Percentiles rank a stretch among this genome's conserved stretches.
phyloP scores from a whole-genome alignment of 2,888 invertebrate genomes.

The Caprella mutica region DNA sequence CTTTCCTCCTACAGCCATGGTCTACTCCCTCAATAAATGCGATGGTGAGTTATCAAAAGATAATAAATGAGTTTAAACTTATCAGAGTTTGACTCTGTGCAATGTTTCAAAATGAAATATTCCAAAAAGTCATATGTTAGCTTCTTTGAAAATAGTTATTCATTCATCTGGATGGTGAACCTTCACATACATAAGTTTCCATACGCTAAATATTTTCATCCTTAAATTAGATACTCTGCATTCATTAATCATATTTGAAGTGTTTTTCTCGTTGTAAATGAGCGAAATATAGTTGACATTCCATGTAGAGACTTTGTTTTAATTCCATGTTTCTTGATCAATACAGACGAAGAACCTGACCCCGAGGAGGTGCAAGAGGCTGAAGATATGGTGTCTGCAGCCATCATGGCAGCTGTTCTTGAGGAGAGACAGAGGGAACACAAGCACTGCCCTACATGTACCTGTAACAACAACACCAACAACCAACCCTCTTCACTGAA shows the following conservation, averaged over 20 bases:
- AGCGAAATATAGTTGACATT: not conserved
- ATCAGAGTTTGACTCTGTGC: too few relatives aligned
- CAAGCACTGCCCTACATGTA: conserved; percentile 29
- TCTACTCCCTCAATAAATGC: conserved; percentile 43
- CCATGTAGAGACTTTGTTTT: not conserved
- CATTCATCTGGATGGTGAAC: too few relatives aligned
- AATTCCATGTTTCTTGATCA: not conserved
- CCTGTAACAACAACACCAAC: conserved; percentile 17
- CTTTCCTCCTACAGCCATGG: conserved; percentile 75
- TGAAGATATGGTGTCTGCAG: conserved; percentile 54
- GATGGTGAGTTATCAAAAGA: conserved; percentile 23
- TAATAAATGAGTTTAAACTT: too few relatives aligned
- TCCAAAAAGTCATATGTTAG: too few relatives aligned
- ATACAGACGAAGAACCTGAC: conserved; percentile 4
- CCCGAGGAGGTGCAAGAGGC: conserved; percentile 28
- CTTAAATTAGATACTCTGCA: too few relatives aligned
- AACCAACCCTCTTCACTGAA: not conserved
- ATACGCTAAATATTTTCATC: too few relatives aligned
- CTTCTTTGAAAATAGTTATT: too few relatives aligned
- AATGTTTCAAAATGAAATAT: too few relatives aligned
- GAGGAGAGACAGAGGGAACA: conserved; percentile 58
- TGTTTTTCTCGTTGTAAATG: too few relatives aligned
- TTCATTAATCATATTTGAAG: too few relatives aligned
- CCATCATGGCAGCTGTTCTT: conserved; percentile 80
- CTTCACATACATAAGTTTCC: too few relatives aligned